Base-by-base conservation (phyloP, 64 coral and sea anemone genomes). In the Pachyseris speciosa region DNA sequence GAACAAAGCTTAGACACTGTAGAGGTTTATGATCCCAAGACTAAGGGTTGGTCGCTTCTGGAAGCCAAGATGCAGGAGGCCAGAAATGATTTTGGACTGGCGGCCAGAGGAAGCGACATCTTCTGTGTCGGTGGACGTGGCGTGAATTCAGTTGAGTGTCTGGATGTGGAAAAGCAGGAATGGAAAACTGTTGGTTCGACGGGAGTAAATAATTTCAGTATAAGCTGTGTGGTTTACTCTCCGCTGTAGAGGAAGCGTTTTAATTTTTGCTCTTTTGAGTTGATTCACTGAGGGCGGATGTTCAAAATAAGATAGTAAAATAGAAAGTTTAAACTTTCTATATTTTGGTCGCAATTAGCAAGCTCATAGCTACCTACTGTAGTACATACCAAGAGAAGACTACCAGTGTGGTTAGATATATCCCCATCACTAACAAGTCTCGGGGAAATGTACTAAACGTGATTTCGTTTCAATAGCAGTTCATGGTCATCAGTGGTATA, bases 61-160 rank as follows among this genome's bases (percentile, higher is more conserved):
- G 24, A 91, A 20, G 38, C 25, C 28, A 77, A 59, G 6, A 79
- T 91, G 64, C 3, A 2, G 26, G 89, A 92, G 19, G 51, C 79
- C 7, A 61, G 89, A 22, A 92, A 92, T 92, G 89, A 92, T 51
- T 92, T 92, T 38, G 89, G 78, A 77, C 33, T 75, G 6, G 89
- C 42, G 27, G 65, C 36, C 10, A 80, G 64, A 74, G 49, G 45
- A 63, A 47, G 57, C 19, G 38, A 84, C 1, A 84, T 92, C 11
- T 84, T 26, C 59, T 92, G 89, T 41, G 69, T 92, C 26, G 89
- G 89, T 24, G 89, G 89, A 9, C 65, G 78, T 47, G 79, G 89
- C 9, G 89, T 75, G 5, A 84, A 32, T 9, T 45, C 89, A 13
- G 66, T 92, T 3, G 89, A 92, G 17, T 70, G 79, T 10, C 45